These are phyloP conservation scores for Girardinichthys multiradiatus DNA, from an alignment of 2,113 vertebrate genomes.

Conservation along the genomic window DNA sequence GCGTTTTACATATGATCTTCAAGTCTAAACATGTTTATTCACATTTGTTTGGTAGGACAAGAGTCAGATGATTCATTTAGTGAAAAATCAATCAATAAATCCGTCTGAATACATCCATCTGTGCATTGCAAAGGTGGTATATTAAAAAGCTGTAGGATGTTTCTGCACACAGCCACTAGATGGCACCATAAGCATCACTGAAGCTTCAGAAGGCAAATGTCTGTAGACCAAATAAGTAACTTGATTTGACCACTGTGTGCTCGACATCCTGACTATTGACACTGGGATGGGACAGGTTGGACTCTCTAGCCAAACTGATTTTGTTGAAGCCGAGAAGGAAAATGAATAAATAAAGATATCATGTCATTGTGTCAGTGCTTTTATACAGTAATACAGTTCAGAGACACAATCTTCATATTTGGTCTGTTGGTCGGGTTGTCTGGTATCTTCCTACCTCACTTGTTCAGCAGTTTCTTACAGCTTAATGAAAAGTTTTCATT, in stretches of 20 bases:
- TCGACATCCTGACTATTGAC: background rate
- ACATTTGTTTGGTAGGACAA: no score
- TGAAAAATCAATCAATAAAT: no score
- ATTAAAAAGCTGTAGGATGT: background rate
- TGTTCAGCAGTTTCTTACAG: background rate
- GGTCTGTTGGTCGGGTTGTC: background rate
- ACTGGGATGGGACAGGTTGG: no score
- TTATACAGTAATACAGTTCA: background rate
- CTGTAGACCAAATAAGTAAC: background rate
- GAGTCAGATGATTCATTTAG: no score
- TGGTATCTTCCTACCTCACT: background rate
- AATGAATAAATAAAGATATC: background rate
- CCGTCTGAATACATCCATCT: no score
- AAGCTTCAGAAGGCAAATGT: background rate
- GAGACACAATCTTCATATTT: background rate
- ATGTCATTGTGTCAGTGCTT: background rate
- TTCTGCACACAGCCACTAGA: slow-evolving; percentile 60
- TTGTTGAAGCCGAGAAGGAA: background rate
- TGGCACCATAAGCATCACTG: slow-evolving; percentile 45
- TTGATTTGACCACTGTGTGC: background rate
- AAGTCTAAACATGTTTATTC: no score
- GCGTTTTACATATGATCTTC: no score
- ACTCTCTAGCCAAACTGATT: background rate
- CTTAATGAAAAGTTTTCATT: background rate
- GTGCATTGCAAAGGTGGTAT: no score